Evolutionary conservation across 2,797 vertebrate genomes (phyloP), one percentile per base, ranked within the genome.

Genomic region (Margarornis squamiger): DNA sequence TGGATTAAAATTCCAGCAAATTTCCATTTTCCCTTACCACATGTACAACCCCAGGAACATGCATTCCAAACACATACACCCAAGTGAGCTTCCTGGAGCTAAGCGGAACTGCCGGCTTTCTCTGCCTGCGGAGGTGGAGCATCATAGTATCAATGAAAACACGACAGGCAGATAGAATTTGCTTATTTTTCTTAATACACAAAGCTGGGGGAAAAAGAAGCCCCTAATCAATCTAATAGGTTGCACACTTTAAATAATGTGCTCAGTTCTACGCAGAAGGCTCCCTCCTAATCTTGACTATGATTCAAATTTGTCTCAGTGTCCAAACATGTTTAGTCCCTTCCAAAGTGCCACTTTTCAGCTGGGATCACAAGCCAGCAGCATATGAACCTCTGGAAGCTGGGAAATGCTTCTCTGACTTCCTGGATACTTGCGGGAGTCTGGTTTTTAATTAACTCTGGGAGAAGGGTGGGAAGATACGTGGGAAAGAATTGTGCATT

Each of bases 21-120:
- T 26, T n/a, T 46, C 72, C 67, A 84, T 32, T 20, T 61, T 61
- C 17, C 36, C 36, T 11, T 59, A 41, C 61, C 22, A 20, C 1
- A 3, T 15, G 43, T 2, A 26, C 38, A 82, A 46, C 14, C 14
- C n/a, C 3, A 2, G 34, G 24, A 51, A 54, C 1, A 1, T 2
- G 7, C 9, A n/a, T 55, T 76, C 19, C 9, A 62, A 74, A 72
- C 14, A 39, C 51, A 7, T 2, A 9, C 4, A 41, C 6, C 52
- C 26, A 34, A 23, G 9, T 7, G n/a, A 58, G 13, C 2, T 5
- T 7, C 14, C 48, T 51, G n/a, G 22, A 84, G 61, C 26, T 21
- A 57, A 67, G 13, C 34, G 7, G 4, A 90, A 45, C 58, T 55
- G 49, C 52, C 77, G 41, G 41, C 7, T 45, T 36, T 54, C 49